Conservation (phyloP, 2,113 vertebrate genomes). For the Ploceus nigricollis region DNA sequence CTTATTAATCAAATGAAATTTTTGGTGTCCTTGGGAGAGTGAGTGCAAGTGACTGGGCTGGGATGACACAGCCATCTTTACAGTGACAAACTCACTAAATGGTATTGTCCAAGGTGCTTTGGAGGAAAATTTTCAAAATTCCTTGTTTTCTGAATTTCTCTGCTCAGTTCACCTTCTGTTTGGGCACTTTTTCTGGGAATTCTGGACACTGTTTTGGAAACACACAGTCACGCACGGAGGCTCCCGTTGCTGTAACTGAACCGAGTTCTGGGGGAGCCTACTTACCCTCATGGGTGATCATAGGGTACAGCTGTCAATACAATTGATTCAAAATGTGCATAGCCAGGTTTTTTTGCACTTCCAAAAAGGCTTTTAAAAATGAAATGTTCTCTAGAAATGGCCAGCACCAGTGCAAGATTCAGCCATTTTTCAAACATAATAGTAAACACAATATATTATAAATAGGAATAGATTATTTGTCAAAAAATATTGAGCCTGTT, state of each 20-base stretch:
- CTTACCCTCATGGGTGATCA: neutral
- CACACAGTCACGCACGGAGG: fast-evolving
- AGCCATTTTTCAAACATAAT: neutral
- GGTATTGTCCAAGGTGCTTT: neutral
- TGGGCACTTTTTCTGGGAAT: neutral
- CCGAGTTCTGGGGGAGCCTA: fast-evolving
- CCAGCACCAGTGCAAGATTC: neutral
- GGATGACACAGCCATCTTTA: neutral
- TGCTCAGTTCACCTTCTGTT: neutral
- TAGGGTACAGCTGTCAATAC: neutral
- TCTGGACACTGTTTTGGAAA: neutral
- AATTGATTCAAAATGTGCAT: neutral
- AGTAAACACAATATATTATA: neutral
- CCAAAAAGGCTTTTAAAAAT: neutral
- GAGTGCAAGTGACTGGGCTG: neutral
- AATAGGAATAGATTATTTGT: neutral
- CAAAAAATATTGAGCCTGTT: neutral
- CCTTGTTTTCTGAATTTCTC: neutral
- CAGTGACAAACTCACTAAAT: neutral
- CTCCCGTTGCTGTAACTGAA: fast-evolving
- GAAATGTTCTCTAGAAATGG: neutral
- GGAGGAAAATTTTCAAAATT: neutral
- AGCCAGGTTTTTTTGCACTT: neutral
- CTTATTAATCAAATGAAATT: neutral
- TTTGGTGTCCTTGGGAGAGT: neutral